phyloP scores from a whole-genome alignment of 2,797 vertebrate species.

The Chrysocyon brachyurus region DNA sequence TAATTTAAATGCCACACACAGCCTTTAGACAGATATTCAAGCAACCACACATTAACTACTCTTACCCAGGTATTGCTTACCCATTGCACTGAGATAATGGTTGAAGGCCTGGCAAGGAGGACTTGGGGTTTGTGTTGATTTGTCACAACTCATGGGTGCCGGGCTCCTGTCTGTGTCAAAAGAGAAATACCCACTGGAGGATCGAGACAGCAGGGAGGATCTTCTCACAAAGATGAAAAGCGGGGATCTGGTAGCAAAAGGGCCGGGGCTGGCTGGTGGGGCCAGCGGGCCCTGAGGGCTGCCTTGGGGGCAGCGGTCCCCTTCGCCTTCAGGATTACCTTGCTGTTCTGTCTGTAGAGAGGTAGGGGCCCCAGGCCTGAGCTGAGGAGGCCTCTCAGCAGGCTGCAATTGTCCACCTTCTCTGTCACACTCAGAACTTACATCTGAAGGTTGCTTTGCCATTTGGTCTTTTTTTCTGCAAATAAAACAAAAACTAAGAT shows the following conservation, averaged over 20 bases:
- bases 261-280: constrained; percentile 89
- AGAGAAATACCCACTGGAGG: constrained; percentile 97
- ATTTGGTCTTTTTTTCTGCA: constrained; percentile 91
- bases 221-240: constrained; percentile 91
- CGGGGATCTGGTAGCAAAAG: constrained; percentile 92
- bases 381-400: constrained; percentile 84
- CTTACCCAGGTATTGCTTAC: constrained; percentile 85
- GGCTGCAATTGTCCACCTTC: constrained; percentile 89
- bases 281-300: constrained; percentile 88
- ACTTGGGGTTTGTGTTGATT: constrained; percentile 95
- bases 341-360: constrained; percentile 85
- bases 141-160: constrained; percentile 92
- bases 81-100: constrained; percentile 91
- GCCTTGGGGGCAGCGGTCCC: constrained; percentile 86
- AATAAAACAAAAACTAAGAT: constrained; percentile 85
- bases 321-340: constrained; percentile 86
- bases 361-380: constrained; percentile 86
- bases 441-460: constrained; percentile 90
- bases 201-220: constrained; percentile 91
- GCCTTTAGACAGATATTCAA: background rate
- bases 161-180: constrained; percentile 94
- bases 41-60: background rate
- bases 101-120: constrained; percentile 92
- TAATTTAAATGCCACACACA: background rate
- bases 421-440: constrained; percentile 87